Conservation (phyloP, 2,797 vertebrate species). For the Prunella strophiata region DNA sequence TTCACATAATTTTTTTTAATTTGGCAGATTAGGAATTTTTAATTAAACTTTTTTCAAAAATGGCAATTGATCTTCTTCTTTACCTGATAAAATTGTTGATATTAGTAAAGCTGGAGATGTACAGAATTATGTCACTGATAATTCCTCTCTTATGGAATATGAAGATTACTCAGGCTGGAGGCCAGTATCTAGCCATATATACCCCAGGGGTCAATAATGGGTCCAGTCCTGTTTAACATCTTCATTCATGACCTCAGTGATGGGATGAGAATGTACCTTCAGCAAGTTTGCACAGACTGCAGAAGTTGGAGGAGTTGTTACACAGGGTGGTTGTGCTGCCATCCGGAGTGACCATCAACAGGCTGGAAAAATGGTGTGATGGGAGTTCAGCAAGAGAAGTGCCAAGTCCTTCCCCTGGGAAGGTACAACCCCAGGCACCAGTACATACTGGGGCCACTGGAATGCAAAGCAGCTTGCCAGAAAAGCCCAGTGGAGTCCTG, state of each 20-base stretch:
- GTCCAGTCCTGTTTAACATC: background rate
- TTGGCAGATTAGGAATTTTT: background rate
- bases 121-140: background rate
- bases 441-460: accelerated
- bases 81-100: background rate
- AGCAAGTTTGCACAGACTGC: background rate
- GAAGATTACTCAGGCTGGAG: background rate
- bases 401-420: background rate
- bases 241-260: background rate
- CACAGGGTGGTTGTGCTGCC: background rate
- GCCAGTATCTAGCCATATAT: background rate
- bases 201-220: background rate
- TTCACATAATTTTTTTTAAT: background rate
- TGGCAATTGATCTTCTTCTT: background rate
- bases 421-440: background rate
- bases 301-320: background rate
- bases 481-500: background rate
- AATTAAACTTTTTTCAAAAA: background rate
- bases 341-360: background rate
- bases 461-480: background rate
- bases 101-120: background rate
- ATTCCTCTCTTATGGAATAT: background rate
- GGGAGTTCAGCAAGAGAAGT: background rate
- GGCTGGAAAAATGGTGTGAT: background rate
- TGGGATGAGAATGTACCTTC: background rate